Evolutionary conservation across 2,113 vertebrate genomes (phyloP), one percentile per base, ranked within the genome.

Genomic region (Microcebus ravelobensis): DNA sequence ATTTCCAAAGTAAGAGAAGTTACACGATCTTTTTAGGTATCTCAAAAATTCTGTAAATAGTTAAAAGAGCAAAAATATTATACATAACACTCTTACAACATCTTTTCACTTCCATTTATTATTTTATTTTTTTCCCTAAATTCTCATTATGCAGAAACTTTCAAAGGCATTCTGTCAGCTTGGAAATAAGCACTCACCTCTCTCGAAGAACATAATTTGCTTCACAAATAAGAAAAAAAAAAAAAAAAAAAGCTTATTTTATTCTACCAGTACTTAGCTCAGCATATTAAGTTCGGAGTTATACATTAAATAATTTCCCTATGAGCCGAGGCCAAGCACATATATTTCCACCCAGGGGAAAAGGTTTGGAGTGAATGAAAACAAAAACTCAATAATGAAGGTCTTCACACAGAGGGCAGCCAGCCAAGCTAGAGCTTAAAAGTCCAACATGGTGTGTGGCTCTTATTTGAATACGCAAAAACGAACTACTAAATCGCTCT

Each of bases 231-330:
- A 91, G 59, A 11, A 34, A 18, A 74, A 76, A 91, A 63, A 95
- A 63, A 95, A 63, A 45, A 74, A 76, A 91, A 63, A 95, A 63
- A 45, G 7, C 36, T 96, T 84, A 91, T 68, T 96, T 97, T 96
- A 55, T 85, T 83, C 87, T 86, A 63, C 90, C 36, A 68, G 42
- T 85, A 96, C 61, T 97, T 96, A 97, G 83, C 59, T 94, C 21
- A 74, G 74, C 90, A 96, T 90, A 96, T 92, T 92, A 96, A 93
- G 85, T 93, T 96, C 31, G n/a, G 90, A 97, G 74, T 95, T 87
- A 91, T 87, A 93, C 73, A 87, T 97, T 97, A 95, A 96, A 96
- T 93, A 96, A 96, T 95, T 96, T 96, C 55, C 83, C 91, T 76
- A 23, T 77, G 74, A 95, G 59, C 71, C 50, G 79, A 95, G 80